Base-by-base conservation (phyloP, 2,113 vertebrate species). In the Axis porcinus region DNA sequence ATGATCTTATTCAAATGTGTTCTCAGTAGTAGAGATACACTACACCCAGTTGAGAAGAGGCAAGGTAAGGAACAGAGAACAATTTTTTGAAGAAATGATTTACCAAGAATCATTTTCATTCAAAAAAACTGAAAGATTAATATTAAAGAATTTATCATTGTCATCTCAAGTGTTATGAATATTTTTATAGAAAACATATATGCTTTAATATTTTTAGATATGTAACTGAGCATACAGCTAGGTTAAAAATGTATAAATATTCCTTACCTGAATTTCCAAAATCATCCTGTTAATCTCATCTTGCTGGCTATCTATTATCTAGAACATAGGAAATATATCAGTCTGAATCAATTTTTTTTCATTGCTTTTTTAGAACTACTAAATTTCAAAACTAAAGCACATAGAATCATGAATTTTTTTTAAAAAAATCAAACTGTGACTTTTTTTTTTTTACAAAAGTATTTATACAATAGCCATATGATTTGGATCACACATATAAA, bases 221-320 rank as follows among this genome's bases (percentile, higher is more conserved):
- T 10, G 5, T 36, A 94, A 82, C 85, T 62, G 19, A 52, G 13
- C 58, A 92, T 33, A 50, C 4, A 89, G 28, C 16, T 94, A 74
- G 92, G 78, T 83, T 90, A 82, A 96, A 97, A 95, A 64, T 97
- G 76, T 9, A 96, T 5, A 98, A 86, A 11, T 60, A 36, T 95
- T 97, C 60, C 98, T 99, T 98, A 99, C 98, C 99, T 98, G 98
- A 62, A 99, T 98, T 91, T 99, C 99, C 97, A 98, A 97, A 55
- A 98, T 98, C 96, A 99, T 98, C 82, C 98, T 99, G 86, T 99
- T 99, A 85, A 99, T 99, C 96, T 99, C 99, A 94, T 99, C 99
- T 98, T 99, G 99, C 96, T 99, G 99, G 97, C 98, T 99, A 97
- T 99, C 98, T 88, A 99, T 99, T 96, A 99, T 98, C 99, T 99